A percentile compares a stretch with the other conserved stretches of the same genome.
Evolutionary conservation across 2,797 vertebrate species (phyloP).

Genomic region (Falco novaeseelandiae): DNA sequence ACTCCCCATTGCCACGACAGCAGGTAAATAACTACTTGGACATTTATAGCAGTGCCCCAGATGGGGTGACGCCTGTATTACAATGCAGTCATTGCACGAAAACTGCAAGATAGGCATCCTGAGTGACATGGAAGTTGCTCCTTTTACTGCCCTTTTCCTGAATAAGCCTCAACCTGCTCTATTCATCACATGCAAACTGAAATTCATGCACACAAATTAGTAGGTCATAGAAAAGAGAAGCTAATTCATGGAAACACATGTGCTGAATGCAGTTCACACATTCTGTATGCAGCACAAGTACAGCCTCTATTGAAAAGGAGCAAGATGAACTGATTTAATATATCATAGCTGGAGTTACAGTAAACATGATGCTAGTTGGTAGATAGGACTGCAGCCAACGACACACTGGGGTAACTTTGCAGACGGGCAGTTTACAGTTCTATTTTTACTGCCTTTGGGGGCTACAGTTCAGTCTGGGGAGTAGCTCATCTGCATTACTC

Average conservation of each 20-base stretch:
- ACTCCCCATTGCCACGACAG: neutral
- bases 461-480: neutral
- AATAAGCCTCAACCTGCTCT: neutral
- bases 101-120: neutral
- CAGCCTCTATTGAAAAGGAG: neutral
- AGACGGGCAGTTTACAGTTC: neutral
- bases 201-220: neutral
- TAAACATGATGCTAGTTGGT: neutral
- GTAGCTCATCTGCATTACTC: neutral
- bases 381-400: neutral
- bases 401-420: slow-evolving; percentile 7
- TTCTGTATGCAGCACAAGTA: neutral
- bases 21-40: neutral
- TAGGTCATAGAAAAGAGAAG: neutral
- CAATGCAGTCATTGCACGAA: neutral
- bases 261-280: neutral
- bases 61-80: neutral
- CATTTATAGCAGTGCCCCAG: neutral
- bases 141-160: neutral
- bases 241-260: neutral
- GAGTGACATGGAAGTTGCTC: neutral
- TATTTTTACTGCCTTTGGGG: slow-evolving; percentile 23
- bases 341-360: neutral
- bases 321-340: neutral
- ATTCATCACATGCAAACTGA: neutral